Evolutionary conservation across 2,113 vertebrate genomes (phyloP), one percentile per base, ranked within the genome.

Genomic region (Cyanoramphus novaezelandiae): DNA sequence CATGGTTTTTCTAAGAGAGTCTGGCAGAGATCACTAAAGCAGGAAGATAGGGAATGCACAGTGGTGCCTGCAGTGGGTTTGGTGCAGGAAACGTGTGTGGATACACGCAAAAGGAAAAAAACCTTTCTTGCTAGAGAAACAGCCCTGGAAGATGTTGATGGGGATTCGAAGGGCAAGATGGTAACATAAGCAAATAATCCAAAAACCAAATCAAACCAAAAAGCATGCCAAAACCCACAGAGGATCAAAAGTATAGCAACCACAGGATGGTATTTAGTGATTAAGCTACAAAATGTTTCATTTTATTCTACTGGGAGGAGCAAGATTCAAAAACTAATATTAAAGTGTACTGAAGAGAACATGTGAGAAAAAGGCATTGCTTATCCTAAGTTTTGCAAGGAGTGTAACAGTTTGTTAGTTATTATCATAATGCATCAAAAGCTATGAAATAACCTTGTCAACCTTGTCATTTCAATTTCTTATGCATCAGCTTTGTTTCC

Each of bases 391-490:
- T 72, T 94, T 92, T 49, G 27, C 47, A 75, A 13, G 5, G 33
- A 88, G 37, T 0, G 0, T 69, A 87, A 28, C 18, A 79, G 49
- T 90, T 95, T 85, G 44, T 67, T 93, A 71, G 46, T 69, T 84
- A 75, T 87, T 93, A 90, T 87, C 60, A 84, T 93, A 96, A 96
- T 64, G 41, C 46, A 84, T 71, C 29, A 91, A 95, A 88, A 90
- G 37, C 82, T 88, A 82, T 41, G 65, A 96, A 97, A 96, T 80
- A 92, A 97, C 86, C 81, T 82, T 81, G 83, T 86, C 96, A 96
- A 86, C 95, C 90, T 95, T 96, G 96, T 95, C 71, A 14, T 77
- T 96, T 93, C 49, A 74, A 91, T 91, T 95, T 88, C 86, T 91
- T 89, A 91, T 90, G 79, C 84, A 70, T 76, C 6, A 2, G 25